A percentile compares a stretch with the other conserved stretches of the same genome.
These are phyloP conservation scores for Labeo calbasu DNA, from an alignment of 2,797 vertebrate species.

Conservation along the genomic window DNA sequence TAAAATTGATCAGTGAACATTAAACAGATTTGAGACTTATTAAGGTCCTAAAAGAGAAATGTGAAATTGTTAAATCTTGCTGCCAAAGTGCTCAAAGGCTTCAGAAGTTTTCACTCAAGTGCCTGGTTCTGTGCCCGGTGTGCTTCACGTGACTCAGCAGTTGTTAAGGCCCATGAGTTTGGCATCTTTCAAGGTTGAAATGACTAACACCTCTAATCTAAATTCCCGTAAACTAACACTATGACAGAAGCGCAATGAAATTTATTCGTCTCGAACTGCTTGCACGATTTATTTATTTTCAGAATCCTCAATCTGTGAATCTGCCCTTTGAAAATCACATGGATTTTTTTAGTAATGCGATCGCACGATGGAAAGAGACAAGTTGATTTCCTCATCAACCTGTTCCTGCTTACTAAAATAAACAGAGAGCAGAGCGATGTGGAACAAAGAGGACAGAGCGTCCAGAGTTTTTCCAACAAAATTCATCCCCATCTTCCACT, in stretches of 20 bases:
- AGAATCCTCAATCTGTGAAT: conserved; percentile 34
- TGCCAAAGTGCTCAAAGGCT: conserved; percentile 32
- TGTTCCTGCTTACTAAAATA: conserved; percentile 43
- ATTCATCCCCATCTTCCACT: conserved; percentile 8
- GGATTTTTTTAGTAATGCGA: conserved; percentile 34
- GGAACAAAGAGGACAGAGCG: conserved; percentile 14
- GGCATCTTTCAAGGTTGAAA: not conserved
- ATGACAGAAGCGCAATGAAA: conserved; percentile 49
- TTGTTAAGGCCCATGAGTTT: conserved; percentile 16
- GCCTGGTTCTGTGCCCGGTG: not conserved
- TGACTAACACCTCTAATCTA: conserved; percentile 46
- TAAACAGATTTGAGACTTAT: conserved; percentile 41
- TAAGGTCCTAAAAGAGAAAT: conserved; percentile 44
- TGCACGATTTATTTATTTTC: conserved; percentile 29
- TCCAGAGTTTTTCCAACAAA: not conserved
- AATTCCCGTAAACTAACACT: conserved; percentile 25
- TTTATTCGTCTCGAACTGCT: conserved; percentile 53
- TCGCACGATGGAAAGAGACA: conserved; percentile 6
- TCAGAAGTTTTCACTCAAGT: conserved; percentile 27
- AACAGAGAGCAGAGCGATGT: conserved; percentile 31
- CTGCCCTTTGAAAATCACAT: conserved; percentile 44
- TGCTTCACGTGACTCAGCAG: conserved; percentile 28
- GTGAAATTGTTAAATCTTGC: conserved; percentile 29
- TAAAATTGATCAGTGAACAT: conserved; percentile 31
- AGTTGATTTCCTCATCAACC: conserved; percentile 29